Evolutionary conservation across 2,888 invertebrate species (phyloP), one percentile per base, ranked within the genome.

Genomic region (Tiphia femorata): DNA sequence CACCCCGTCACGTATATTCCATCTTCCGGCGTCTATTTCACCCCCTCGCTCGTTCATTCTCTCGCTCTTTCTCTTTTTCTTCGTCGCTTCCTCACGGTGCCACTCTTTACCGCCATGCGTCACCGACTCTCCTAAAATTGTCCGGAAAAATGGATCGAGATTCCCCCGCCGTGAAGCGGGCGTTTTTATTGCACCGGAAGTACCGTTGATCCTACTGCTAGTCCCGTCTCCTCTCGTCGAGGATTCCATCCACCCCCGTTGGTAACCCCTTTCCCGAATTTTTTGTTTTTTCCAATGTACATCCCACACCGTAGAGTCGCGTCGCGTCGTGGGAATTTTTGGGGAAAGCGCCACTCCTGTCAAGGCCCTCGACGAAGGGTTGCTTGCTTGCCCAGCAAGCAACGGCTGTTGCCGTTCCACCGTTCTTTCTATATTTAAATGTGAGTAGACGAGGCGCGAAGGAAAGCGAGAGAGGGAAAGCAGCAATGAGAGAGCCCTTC

Each of bases 291-390:
- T 68, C 54, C 49, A 53, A 67, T 75, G 77, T 76, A 70, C 65
- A 40, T 62, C 65, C 69, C 71, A 68, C 67, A 75, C 68, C 70
- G 8, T 6, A n/a, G n/a, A 19, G 37, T 37, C 19, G 37, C n/a
- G n/a, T n/a, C 1, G 25, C 42, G 73, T 75, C 79, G 79, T 79
- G 79, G 79, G 79, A 79, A 79, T 72, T 50, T 46, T 38, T 42
- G 33, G n/a, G 75, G 73, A 71, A 72, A 76, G 58, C 7, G 64
- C 62, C n/a, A n/a, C n/a, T n/a, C n/a, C n/a, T n/a, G n/a, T n/a
- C n/a, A n/a, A n/a, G n/a, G n/a, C n/a, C n/a, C n/a, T n/a, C 66
- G 65, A 65, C 53, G 10, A 43, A 27, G 33, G 19, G 41, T 55
- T 54, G 35, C 35, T 25, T 43, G 52, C 49, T 19, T 37, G 51